These are phyloP conservation scores for Dreissena polymorpha DNA, from an alignment of 1,140 invertebrate genomes.

Conservation along the genomic window DNA sequence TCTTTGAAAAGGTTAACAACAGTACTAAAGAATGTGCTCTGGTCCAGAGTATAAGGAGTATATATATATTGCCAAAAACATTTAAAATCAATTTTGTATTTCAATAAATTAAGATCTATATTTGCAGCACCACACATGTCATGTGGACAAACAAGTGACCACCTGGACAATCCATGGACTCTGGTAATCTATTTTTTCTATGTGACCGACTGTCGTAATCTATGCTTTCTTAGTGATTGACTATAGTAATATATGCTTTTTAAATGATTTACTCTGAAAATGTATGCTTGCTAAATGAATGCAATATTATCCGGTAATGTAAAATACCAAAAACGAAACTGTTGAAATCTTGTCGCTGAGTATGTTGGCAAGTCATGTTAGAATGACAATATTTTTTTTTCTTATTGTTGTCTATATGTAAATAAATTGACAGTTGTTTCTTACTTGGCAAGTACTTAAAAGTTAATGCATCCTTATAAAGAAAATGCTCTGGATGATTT, in stretches of 20 bases:
- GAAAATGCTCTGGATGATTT: no score
- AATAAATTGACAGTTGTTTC: no score
- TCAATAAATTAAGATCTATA: neutral
- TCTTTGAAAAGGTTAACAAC: no score
- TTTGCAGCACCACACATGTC: conserved; percentile 30
- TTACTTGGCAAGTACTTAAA: no score
- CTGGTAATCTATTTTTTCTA: conserved; percentile 9
- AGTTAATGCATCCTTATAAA: no score
- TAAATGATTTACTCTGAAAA: neutral
- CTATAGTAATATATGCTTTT: neutral
- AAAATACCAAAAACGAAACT: neutral
- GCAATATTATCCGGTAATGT: neutral
- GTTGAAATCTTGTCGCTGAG: neutral
- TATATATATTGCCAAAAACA: no score
- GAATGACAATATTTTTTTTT: no score
- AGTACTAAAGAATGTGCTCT: no score
- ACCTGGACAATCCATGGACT: conserved; percentile 35
- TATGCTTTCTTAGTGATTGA: neutral
- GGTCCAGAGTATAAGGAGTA: no score
- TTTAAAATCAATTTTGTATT: no score
- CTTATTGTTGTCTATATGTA: no score
- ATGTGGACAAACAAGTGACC: conserved; percentile 9
- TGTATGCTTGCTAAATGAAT: neutral
- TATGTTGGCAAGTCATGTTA: neutral
- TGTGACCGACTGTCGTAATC: neutral